Conservation (phyloP, 2,113 vertebrate species). For the Cercopithecus mona region DNA sequence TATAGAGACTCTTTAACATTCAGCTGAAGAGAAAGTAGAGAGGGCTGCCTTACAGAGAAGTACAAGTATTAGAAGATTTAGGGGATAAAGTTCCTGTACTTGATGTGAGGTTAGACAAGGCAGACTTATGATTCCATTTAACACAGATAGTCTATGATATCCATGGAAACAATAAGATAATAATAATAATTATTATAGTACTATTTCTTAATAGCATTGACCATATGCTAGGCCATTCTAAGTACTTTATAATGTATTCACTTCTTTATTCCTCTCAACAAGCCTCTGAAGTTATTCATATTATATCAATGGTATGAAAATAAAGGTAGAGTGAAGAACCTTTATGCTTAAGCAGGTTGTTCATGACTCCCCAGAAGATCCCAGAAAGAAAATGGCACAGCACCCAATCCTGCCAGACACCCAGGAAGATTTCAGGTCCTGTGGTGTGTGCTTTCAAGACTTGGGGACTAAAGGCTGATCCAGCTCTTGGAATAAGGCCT, state of each 20-base stretch:
- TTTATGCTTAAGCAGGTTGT: neutral
- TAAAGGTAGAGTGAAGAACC: neutral
- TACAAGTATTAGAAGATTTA: neutral
- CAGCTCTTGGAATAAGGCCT: neutral
- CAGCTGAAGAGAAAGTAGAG: slow-evolving; percentile 14
- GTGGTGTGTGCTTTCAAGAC: neutral
- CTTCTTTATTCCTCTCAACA: neutral
- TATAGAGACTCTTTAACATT: neutral
- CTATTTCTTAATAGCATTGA: neutral
- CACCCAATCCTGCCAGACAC: neutral
- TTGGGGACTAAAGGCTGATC: neutral
- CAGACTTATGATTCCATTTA: neutral
- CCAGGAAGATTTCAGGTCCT: neutral
- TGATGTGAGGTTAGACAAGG: neutral
- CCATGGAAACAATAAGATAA: neutral
- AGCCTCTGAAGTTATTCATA: neutral
- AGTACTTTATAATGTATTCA: neutral
- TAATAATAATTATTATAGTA: neutral
- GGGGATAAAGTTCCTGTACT: neutral
- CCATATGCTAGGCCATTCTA: neutral
- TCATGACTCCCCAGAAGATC: neutral
- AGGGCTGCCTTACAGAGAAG: neutral
- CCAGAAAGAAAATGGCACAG: slow-evolving; percentile 2
- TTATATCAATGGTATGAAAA: neutral
- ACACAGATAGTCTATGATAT: neutral